Evolutionary conservation across 2,797 vertebrate species (phyloP).

Genomic region (Jordanella pulchra): DNA sequence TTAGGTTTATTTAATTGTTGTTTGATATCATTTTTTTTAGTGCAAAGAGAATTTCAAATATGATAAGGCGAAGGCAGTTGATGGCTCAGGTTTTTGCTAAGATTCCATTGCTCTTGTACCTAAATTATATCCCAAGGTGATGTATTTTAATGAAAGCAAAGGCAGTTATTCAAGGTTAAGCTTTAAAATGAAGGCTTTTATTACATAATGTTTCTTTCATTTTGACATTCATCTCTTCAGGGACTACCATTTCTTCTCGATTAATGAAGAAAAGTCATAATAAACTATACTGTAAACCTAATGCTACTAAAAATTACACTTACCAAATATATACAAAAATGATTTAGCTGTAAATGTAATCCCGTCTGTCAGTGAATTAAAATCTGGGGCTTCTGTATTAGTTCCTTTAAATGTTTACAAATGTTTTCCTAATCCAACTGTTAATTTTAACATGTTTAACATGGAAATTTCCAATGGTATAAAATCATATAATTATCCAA

Average conservation of each 20-base stretch:
- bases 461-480: no score
- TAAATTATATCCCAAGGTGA: constrained; percentile 15
- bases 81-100: constrained; percentile 4
- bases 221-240: neutral
- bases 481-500: no score
- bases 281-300: neutral
- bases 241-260: neutral
- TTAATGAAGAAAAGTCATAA: neutral
- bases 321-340: neutral
- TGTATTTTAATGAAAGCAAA: constrained; percentile 1
- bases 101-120: neutral
- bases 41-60: constrained; percentile 18
- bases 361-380: no score
- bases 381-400: neutral
- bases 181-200: neutral
- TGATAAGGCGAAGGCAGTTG: constrained; percentile 7
- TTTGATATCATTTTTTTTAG: constrained; percentile 31
- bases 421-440: no score
- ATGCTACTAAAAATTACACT: neutral
- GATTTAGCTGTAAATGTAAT: neutral
- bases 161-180: neutral
- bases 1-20: constrained; percentile 18
- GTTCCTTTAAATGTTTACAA: neutral
- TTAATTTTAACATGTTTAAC: no score
- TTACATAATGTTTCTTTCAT: neutral